Conservation (phyloP, 2,113 vertebrate genomes). For the Nibea albiflora region DNA sequence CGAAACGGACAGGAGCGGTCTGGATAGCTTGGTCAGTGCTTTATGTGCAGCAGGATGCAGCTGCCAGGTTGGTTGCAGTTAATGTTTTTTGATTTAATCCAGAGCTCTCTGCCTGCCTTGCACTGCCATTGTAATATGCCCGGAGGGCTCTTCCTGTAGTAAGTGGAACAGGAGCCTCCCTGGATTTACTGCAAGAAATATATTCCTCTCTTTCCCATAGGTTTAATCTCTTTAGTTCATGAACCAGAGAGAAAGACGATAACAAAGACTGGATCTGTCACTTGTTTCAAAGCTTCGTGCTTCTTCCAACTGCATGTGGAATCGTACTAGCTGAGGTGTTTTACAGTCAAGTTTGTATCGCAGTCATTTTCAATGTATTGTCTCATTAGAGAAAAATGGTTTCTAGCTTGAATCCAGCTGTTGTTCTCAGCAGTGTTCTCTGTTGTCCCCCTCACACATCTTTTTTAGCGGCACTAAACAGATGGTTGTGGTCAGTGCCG, state of each 20-base stretch:
- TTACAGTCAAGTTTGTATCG: conserved; percentile 15
- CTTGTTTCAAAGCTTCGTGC: conserved; percentile 23
- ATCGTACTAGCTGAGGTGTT: neutral
- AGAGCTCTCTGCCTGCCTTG: conserved; percentile 54
- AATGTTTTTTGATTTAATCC: conserved; percentile 76
- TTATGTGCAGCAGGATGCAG: conserved; percentile 58
- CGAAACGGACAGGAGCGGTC: neutral
- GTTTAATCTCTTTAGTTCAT: conserved; percentile 56
- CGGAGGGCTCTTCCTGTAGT: conserved; percentile 40
- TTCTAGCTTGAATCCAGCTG: conserved; percentile 32
- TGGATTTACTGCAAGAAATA: conserved; percentile 48
- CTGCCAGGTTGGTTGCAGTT: conserved; percentile 67
- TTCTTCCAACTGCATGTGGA: neutral
- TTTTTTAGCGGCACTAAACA: conserved; percentile 58
- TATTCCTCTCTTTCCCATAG: conserved; percentile 41
- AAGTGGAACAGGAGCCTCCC: conserved; percentile 50
- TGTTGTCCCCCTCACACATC: conserved; percentile 5
- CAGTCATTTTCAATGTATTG: conserved; percentile 18
- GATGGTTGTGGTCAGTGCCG: conserved; percentile 64
- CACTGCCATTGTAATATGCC: conserved; percentile 56
- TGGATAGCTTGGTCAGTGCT: conserved; percentile 31
- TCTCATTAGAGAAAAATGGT: conserved; percentile 35
- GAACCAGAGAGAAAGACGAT: conserved; percentile 41
- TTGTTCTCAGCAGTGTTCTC: conserved; percentile 28
- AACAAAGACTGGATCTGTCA: conserved; percentile 30